Evolutionary conservation across 2,888 invertebrate genomes (phyloP).

Genomic region (Eristalis arbustorum): DNA sequence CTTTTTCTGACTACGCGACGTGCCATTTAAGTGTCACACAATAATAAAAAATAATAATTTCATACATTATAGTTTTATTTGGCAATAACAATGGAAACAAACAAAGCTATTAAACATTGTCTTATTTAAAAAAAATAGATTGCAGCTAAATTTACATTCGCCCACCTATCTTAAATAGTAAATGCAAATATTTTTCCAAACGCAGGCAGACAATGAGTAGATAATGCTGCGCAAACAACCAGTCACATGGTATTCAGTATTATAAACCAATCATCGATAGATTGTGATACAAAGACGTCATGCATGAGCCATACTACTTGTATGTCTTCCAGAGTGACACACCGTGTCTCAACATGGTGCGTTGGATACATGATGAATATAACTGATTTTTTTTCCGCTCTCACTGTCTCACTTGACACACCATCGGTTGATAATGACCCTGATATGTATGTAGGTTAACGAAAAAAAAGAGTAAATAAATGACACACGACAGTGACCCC

Average conservation of each 20-base stretch:
- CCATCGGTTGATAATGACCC: constrained; percentile 18
- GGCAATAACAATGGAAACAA: too few relatives aligned
- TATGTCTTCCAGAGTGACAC: neutral
- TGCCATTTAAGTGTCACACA: too few relatives aligned
- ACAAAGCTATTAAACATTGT: too few relatives aligned
- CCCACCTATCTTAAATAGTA: neutral
- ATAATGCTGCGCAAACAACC: neutral
- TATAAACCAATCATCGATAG: neutral
- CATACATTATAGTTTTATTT: too few relatives aligned
- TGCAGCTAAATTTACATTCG: neutral
- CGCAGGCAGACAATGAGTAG: neutral
- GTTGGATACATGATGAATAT: neutral
- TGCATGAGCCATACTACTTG: neutral
- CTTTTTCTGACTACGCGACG: too few relatives aligned
- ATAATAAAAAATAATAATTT: too few relatives aligned
- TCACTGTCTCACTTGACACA: neutral
- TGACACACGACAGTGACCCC: constrained; percentile 11
- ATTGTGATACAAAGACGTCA: neutral
- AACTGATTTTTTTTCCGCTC: constrained; percentile 5
- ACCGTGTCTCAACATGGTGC: neutral
- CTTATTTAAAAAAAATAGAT: neutral
- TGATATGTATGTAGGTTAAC: neutral
- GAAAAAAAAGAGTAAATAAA: neutral
- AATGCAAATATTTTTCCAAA: neutral
- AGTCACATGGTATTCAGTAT: neutral